Conservation (phyloP, 2,888 invertebrate species). For the Spicauda simplicius region DNA sequence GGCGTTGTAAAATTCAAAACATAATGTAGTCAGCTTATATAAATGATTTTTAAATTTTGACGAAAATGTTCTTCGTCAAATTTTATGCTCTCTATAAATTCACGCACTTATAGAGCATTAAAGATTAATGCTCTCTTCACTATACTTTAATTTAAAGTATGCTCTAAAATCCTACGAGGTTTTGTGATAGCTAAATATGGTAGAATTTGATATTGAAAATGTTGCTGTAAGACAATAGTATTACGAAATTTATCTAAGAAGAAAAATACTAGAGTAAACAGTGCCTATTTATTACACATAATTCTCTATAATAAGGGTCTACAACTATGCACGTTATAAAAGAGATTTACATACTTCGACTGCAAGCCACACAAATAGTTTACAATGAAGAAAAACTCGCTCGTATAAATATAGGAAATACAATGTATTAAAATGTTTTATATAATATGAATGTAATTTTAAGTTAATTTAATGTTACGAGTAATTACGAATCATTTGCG, state of each 20-base stretch:
- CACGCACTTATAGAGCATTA: background rate
- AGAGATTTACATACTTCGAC: background rate
- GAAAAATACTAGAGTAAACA: slow-evolving; percentile 12
- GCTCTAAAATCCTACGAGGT: too few relatives aligned
- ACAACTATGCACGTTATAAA: slow-evolving; percentile 2
- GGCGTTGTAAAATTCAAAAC: slow-evolving; percentile 3
- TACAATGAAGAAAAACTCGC: background rate
- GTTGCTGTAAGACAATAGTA: background rate
- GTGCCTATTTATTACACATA: background rate
- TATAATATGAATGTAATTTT: background rate
- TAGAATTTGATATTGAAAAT: background rate
- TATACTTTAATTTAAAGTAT: too few relatives aligned
- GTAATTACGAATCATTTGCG: background rate
- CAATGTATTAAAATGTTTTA: slow-evolving; percentile 3
- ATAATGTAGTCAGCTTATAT: too few relatives aligned
- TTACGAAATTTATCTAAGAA: background rate
- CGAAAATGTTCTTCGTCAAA: slow-evolving; percentile 1
- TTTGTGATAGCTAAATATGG: too few relatives aligned
- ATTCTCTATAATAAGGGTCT: background rate
- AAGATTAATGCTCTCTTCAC: too few relatives aligned
- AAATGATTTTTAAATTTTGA: background rate
- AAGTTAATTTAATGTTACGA: background rate
- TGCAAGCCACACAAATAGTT: background rate
- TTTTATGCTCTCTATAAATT: background rate
- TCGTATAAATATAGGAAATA: background rate